phyloP scores from a whole-genome alignment of 2,113 vertebrate genomes.

The Empidonax alnorum region DNA sequence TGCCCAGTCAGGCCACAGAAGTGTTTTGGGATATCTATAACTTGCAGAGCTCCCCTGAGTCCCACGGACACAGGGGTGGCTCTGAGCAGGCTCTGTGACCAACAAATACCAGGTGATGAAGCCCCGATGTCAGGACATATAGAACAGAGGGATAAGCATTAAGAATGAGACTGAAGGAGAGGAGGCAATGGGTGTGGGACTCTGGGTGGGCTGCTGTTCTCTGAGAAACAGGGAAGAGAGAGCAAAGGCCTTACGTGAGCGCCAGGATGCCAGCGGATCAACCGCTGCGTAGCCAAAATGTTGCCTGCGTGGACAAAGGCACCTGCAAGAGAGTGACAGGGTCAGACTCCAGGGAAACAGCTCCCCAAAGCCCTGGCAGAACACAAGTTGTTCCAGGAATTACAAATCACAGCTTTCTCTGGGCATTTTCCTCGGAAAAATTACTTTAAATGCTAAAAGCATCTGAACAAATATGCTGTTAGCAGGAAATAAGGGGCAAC shows the following conservation, averaged over 20 bases:
- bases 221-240: neutral
- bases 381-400: neutral
- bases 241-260: slow-evolving; percentile 84
- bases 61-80: neutral
- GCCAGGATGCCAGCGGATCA: slow-evolving; percentile 92
- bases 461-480: neutral
- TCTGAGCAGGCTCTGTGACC: neutral
- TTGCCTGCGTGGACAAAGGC: slow-evolving; percentile 90
- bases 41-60: neutral
- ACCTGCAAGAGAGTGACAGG: slow-evolving; percentile 73
- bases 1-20: neutral
- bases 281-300: slow-evolving; percentile 88
- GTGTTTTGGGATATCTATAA: neutral
- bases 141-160: neutral
- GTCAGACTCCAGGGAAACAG: neutral
- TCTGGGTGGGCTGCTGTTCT: neutral
- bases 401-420: neutral
- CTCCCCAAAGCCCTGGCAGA: neutral
- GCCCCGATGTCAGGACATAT: neutral
- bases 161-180: neutral
- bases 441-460: slow-evolving; percentile 6
- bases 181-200: neutral
- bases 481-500: neutral
- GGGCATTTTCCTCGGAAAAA: neutral
- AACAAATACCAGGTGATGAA: neutral